Base-by-base conservation (phyloP, 1,140 invertebrate species). In the Anoplophora glabripennis region DNA sequence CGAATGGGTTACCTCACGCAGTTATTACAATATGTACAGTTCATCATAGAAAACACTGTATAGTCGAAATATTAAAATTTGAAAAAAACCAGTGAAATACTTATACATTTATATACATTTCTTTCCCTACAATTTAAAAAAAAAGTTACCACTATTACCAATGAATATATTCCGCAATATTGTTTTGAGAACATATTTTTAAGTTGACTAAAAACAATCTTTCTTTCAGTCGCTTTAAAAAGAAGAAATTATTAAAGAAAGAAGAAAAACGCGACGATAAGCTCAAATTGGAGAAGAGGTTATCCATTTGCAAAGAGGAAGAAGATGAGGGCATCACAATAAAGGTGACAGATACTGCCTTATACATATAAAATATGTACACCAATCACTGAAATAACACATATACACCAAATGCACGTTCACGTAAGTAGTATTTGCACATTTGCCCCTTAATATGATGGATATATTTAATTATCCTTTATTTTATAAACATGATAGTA, bases 231-330 rank as follows among this genome's bases (percentile, higher is more conserved):
- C 56, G 62, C 41, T 71, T 72, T 55, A 75, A 73, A 17, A 78
- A 80, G 63, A 83, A 81, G 62, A 75, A 81, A 56, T 74, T 77
- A 8, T 73, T 63, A 18, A 82, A 82, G 64, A 82, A 82, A 67
- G 82, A 84, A 66, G 81, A 80, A 4, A 73, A 80, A 42, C 77
- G 72, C 38, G 81, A 83, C 14, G 80, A 84, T 49, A 80, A 82
- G 62, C 74, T 72, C 40, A 78, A 78, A 63, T 49, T 73, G 35
- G 73, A 74, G 34, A 76, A 76, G 62, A 72, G 82, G 34, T 66
- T 84, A 5, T 83, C 82, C 11, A 83, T 79, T 18, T 84, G 84
- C 82, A 73, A 76, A 15, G 83, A 84, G 72, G 81, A 83, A 63
- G 80, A 81, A 64, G 80, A 83, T 56, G 80, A 75, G 55, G 75